Conservation (phyloP, 2,113 vertebrate species). For the Tangachromis dhanisi region DNA sequence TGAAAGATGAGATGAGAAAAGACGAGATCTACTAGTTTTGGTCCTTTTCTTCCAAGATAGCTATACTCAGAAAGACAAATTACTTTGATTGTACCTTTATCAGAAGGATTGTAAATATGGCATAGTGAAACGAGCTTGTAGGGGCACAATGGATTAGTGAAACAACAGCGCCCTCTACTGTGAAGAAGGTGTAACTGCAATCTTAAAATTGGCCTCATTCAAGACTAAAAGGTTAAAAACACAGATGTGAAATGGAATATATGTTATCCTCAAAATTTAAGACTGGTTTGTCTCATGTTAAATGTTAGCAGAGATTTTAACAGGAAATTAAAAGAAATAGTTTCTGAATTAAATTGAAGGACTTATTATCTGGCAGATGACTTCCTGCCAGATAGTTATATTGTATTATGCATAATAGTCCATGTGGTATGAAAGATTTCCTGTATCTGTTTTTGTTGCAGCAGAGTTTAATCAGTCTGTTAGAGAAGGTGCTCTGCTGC, state of each 20-base stretch:
- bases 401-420: background rate
- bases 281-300: background rate
- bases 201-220: background rate
- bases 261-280: background rate
- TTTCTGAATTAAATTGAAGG: background rate
- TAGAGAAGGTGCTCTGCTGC: background rate
- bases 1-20: background rate
- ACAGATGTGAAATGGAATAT: background rate
- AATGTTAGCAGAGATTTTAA: background rate
- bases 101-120: background rate
- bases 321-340: background rate
- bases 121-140: background rate
- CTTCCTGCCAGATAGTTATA: background rate
- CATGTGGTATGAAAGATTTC: background rate
- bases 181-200: background rate
- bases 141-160: background rate
- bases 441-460: background rate
- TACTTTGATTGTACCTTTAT: background rate
- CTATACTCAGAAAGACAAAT: background rate
- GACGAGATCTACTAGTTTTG: background rate
- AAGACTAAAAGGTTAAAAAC: background rate
- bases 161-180: constrained; percentile 33
- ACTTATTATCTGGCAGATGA: background rate
- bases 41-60: background rate
- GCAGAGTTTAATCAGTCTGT: background rate